Conservation (phyloP, 1,140 invertebrate species). For the Telenomus remus region DNA sequence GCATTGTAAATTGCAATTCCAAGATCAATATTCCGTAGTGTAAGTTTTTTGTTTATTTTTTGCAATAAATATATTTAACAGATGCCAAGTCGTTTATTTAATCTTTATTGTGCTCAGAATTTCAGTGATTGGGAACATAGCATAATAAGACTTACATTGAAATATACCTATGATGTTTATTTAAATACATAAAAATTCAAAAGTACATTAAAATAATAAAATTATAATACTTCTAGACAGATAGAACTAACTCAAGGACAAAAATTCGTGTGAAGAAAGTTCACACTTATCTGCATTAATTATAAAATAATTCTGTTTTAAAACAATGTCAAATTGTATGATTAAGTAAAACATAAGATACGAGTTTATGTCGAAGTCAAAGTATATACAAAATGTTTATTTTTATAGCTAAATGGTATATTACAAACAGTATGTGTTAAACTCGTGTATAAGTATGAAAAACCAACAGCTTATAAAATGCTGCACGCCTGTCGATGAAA, state of each 20-base stretch:
- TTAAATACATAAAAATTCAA: constrained; percentile 46
- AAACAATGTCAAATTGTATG: no score
- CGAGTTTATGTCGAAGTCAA: constrained; percentile 29
- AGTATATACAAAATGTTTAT: constrained; percentile 53
- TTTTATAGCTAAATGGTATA: constrained; percentile 34
- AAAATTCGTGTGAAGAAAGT: no score
- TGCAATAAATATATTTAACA: constrained; percentile 18
- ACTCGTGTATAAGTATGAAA: constrained; percentile 16
- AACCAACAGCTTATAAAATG: not conserved
- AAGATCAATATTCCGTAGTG: not conserved
- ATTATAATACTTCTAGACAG: constrained; percentile 31
- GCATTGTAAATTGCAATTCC: not conserved
- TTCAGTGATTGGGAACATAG: not conserved
- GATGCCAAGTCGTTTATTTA: constrained; percentile 1
- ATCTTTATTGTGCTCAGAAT: not conserved
- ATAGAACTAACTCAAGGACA: constrained; percentile 14
- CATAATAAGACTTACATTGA: constrained; percentile 11
- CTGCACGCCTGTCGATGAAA: not conserved
- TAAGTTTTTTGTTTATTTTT: constrained; percentile 17
- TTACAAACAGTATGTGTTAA: constrained; percentile 19
- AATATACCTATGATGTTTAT: constrained; percentile 37
- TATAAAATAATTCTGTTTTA: no score
- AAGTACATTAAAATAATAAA: constrained; percentile 33
- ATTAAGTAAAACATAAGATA: constrained; percentile 28
- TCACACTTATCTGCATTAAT: no score